Base-by-base conservation (phyloP, 2,888 invertebrate genomes). In the Cenopis cana region DNA sequence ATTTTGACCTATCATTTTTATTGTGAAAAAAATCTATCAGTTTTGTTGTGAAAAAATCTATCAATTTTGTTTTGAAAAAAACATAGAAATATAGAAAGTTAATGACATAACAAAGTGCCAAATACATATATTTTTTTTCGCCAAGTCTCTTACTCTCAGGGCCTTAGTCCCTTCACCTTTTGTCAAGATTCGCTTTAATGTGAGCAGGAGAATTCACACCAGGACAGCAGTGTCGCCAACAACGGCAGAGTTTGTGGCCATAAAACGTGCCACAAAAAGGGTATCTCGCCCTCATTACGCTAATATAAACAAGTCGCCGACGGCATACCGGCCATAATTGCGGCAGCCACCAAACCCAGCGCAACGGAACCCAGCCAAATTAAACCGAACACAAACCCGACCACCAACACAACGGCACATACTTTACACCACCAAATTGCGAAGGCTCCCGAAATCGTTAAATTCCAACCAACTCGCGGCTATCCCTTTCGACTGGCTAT, bases 221-320 rank as follows among this genome's bases (percentile, higher is more conserved):
- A n/a, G n/a, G n/a, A n/a, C n/a, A 12, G 33, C 52, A 20, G 17
- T 33, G 29, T 9, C 14, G 50, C 62, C 5, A n/a, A n/a, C n/a
- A 12, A 12, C 52, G 11, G 52, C n/a, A 24, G 20, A 54, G 38
- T 20, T 64, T 54, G 64, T 54, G 62, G 33, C 12, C 33, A 36
- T 24, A 38, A 49, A 57, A 55, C 18, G 55, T 76, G 60, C 76
- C 55, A 75, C 67, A 77, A 78, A 80, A 77, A 73, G 69, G 69
- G 73, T 66, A 60, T 64, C 75, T 75, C 76, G 65, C 61, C 33
- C 86, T 90, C 91, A 90, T 91, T 91, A 90, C 84, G 85, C 83
- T 86, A 87, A 88, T 87, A 87, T 87, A 87, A 87, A 89, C 84
- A 85, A 82, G 85, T 81, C 78, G 75, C 80, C 82, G 82, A 73